These are phyloP conservation scores for Nomada lathburiana DNA, from an alignment of 2,888 invertebrate species.

Conservation along the genomic window DNA sequence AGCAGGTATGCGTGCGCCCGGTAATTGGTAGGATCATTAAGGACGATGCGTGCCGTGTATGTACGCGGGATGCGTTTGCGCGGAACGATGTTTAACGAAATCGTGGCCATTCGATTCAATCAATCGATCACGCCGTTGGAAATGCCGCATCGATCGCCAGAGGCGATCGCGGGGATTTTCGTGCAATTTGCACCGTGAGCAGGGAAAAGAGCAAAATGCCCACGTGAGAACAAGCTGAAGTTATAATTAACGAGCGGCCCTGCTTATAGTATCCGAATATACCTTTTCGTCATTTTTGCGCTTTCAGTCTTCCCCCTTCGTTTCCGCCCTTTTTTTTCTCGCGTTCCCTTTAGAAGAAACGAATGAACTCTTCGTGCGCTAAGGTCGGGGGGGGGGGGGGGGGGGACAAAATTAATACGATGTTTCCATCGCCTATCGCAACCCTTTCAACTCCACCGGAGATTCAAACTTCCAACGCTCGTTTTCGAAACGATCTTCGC, in stretches of 20 bases:
- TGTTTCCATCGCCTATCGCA: conserved; percentile 38
- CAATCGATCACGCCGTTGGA: conserved; percentile 33
- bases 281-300: conserved; percentile 53
- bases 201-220: conserved; percentile 37
- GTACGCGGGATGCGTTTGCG: not conserved
- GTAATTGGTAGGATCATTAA: conserved; percentile 37
- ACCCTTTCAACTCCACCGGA: conserved; percentile 25
- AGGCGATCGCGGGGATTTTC: conserved; percentile 42
- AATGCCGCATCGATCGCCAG: not conserved
- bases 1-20: not conserved
- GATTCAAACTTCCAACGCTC: conserved; percentile 39
- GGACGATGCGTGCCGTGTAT: conserved; percentile 16
- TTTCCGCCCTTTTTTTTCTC: conserved; percentile 35
- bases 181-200: conserved; percentile 29
- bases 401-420: conserved; percentile 46
- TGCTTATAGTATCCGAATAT: conserved; percentile 31
- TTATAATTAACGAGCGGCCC: conserved; percentile 55
- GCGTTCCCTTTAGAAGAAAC: conserved; percentile 34
- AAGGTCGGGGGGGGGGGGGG: conserved; percentile 32
- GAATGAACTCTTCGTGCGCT: conserved; percentile 41
- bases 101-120: conserved; percentile 51
- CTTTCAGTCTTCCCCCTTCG: conserved; percentile 35
- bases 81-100: conserved; percentile 34
- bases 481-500: conserved; percentile 40
- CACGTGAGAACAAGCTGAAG: conserved; percentile 51